These are phyloP conservation scores for Odontomachus brunneus DNA, from an alignment of 1,140 invertebrate species.

Conservation along the genomic window DNA sequence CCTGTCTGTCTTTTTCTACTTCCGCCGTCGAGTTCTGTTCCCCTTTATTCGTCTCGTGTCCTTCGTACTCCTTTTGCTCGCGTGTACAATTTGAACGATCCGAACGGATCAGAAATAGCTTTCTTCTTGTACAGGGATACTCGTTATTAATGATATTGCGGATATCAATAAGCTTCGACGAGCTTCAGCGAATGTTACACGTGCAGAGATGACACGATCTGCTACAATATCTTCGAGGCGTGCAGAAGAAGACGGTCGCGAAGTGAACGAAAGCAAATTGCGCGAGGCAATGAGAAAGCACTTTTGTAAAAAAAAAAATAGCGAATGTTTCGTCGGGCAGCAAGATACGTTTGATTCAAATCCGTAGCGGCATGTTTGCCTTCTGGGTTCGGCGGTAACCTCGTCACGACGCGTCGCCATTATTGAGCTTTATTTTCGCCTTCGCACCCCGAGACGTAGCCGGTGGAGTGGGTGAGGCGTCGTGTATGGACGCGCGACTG, in stretches of 20 bases:
- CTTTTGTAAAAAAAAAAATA: slow-evolving; percentile 37
- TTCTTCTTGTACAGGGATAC: not conserved
- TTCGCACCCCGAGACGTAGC: slow-evolving; percentile 34
- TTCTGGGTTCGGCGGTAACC: slow-evolving; percentile 43
- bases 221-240: too few relatives aligned
- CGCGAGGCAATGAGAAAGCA: not conserved
- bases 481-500: slow-evolving; percentile 74
- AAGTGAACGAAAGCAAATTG: not conserved
- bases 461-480: not conserved
- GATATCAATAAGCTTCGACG: not conserved
- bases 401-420: slow-evolving; percentile 75
- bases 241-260: not conserved
- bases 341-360: slow-evolving; percentile 54
- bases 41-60: slow-evolving; percentile 15
- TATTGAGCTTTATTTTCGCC: slow-evolving; percentile 82
- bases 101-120: not conserved
- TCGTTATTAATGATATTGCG: slow-evolving; percentile 1
- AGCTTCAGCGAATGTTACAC: not conserved
- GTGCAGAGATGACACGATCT: too few relatives aligned
- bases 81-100: slow-evolving; percentile 11
- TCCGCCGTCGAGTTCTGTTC: not conserved
- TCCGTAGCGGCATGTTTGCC: slow-evolving; percentile 30
- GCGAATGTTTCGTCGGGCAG: not conserved
- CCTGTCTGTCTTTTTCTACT: too few relatives aligned
- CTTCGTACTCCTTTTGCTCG: slow-evolving; percentile 17